Conservation (phyloP, 2,888 invertebrate species). For the Sphinx pinastri region DNA sequence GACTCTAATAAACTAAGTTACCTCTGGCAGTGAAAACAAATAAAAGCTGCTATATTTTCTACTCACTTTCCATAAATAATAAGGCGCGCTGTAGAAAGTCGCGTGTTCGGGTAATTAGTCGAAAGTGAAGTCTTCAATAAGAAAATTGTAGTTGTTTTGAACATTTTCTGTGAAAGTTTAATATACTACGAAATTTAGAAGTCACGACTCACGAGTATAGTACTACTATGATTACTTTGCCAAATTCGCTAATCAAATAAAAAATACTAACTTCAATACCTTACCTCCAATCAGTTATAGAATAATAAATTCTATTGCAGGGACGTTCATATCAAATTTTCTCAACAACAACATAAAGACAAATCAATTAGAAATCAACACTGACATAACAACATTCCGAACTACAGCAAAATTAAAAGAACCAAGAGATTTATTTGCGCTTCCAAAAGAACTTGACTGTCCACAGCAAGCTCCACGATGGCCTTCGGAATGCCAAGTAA, state of each 20-base stretch:
- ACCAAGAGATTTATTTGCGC: constrained; percentile 88
- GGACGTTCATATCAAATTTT: constrained; percentile 86
- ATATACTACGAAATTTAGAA: not conserved
- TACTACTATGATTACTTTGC: not conserved
- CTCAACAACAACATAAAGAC: constrained; percentile 86
- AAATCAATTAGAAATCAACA: constrained; percentile 87
- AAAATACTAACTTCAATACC: not conserved
- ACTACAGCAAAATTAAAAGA: constrained; percentile 87
- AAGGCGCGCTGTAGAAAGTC: constrained; percentile 5
- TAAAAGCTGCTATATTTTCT: not conserved
- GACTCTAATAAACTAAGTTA: not conserved
- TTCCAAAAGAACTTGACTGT: constrained; percentile 88
- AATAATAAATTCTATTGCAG: constrained; percentile 50
- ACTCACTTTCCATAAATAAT: constrained; percentile 24
- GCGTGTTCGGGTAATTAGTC: constrained; percentile 7
- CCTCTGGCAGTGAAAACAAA: not conserved
- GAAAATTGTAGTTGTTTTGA: constrained; percentile 23
- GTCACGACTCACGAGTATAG: not conserved
- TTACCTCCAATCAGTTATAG: not conserved
- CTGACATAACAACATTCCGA: constrained; percentile 85
- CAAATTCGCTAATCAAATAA: not conserved
- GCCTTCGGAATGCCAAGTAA: constrained; percentile 95
- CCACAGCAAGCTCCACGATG: constrained; percentile 92
- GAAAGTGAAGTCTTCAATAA: constrained; percentile 10
- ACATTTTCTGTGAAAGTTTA: not conserved